Evolutionary conservation across 2,113 vertebrate genomes (phyloP), one percentile per base, ranked within the genome.

Genomic region (Rhinolophus ferrumequinum): DNA sequence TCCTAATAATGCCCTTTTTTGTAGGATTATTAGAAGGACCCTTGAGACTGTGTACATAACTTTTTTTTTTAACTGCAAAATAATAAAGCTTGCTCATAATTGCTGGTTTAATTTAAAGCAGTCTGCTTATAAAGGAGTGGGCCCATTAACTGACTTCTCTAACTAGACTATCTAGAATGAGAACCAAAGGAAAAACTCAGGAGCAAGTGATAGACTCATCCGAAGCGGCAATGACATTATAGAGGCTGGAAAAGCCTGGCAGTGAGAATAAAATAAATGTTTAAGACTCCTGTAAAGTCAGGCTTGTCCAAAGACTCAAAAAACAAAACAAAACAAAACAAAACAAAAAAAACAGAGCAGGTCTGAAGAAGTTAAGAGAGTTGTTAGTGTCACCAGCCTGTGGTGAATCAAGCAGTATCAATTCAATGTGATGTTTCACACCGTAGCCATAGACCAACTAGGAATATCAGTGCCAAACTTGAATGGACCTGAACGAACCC

Each of bases 211-310:
- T 9, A 38, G 35, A 44, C 33, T 56, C 14, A 1, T 0, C 11
- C 4, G 2, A 54, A 70, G 70, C 1, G 0, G 33, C 0, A 0
- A 13, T 8, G 67, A 24, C 33, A 62, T 2, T 2, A 24, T 2
- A 77, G 24, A 73, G 0, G 6, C 14, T 38, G n/a, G 54, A 22
- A 58, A 54, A 38, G 18, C 21, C 8, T 10, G 12, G 35, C 28
- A 6, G 24, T 41, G 30, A 79, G 1, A 82, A 38, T 15, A n/a
- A 47, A 54, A 28, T 38, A 72, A 60, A 60, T 24, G n/a, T 26
- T 5, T 10, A 38, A 70, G 66, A n/a, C 28, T 1, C 1, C 0
- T 18, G 60, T 21, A 4, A 69, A 87, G 24, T 41, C 26, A 75
- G 24, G 14, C 47, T 67, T 41, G 6, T 47, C 8, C 1, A 24